Base-by-base conservation (phyloP, 30 jellyfish, hydroid and myxozoan species). In the Pseudorhiza aurosa region DNA sequence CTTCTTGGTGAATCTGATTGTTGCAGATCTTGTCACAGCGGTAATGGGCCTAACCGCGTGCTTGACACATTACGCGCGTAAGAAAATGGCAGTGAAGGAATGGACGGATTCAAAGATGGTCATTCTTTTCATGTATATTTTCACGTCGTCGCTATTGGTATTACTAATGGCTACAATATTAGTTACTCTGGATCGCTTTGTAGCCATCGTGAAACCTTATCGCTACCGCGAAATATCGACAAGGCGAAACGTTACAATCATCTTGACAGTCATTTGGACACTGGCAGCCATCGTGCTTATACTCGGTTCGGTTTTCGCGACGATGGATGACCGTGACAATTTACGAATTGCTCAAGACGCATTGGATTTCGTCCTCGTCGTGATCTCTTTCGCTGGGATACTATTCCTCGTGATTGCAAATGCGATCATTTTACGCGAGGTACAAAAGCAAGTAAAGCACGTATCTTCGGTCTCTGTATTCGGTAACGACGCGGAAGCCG, bases 401-500 rank as follows among this genome's bases (percentile, higher is more conserved):
- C 69, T 58, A 12, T 77, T 77, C 36, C 88, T 77, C 33, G 71
- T 63, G 24, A 30, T 40, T 39, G 80, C 72, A 0, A 77, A 77
- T 33, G 8, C 64, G 59, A 32, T 77, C 18, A 77, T 77, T 28
- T 44, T 35, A 4, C 50, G 88, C 42, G 72, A 62, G 26, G 65
- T 77, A 56, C 88, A 81, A 6, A 58, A 62, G 26, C 88, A 77
- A 31, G 11, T 77, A 18, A 58, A 77, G 59, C 72, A 58, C 31
- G 62, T 57, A 7, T 58, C 88, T 22, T 36, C 80, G 18, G 46
- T 77, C 24, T 58, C 88, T 0, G 88, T 77, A 44, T 77, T 55
- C 63, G 80, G 76, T 28, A 45, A 77, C 36, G 88, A 77, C 47
- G 30, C 43, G 14, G 76, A 26, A 27, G 88, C 88, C 53, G 79